These are phyloP conservation scores for Lampropteryx suffumata DNA, from an alignment of 2,888 invertebrate genomes.

Conservation along the genomic window DNA sequence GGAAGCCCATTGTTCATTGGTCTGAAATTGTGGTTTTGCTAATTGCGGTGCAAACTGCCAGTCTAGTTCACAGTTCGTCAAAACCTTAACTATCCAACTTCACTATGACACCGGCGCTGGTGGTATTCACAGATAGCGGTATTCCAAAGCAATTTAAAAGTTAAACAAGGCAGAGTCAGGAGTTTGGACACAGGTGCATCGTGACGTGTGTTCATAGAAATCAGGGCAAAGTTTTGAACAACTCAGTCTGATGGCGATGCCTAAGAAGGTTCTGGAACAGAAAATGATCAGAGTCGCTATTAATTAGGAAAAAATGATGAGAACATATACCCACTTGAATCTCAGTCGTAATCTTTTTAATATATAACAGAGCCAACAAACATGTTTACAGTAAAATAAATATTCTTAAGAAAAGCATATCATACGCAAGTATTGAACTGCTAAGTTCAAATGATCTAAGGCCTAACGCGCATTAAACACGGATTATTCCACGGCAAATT, in stretches of 20 bases:
- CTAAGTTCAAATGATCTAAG: too few relatives aligned
- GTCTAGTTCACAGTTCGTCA: slow-evolving; percentile 21
- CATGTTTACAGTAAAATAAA: too few relatives aligned
- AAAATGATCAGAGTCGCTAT: background rate
- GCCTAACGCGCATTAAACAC: too few relatives aligned
- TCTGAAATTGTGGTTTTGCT: slow-evolving; percentile 3
- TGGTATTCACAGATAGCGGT: slow-evolving; percentile 23
- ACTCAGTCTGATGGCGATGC: slow-evolving; percentile 40
- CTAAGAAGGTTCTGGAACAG: slow-evolving; percentile 36
- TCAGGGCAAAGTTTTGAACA: slow-evolving; percentile 48
- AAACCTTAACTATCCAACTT: slow-evolving; percentile 43
- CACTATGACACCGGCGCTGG: slow-evolving; percentile 10
- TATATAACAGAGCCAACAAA: too few relatives aligned
- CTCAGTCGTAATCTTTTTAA: too few relatives aligned
- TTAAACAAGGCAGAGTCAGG: slow-evolving; percentile 34
- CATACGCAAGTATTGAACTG: too few relatives aligned
- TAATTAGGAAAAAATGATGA: background rate
- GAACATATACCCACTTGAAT: too few relatives aligned
- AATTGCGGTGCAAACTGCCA: slow-evolving; percentile 7
- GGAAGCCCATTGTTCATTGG: too few relatives aligned
- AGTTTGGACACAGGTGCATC: slow-evolving; percentile 46
- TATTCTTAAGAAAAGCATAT: too few relatives aligned
- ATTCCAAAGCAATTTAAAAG: slow-evolving; percentile 45
- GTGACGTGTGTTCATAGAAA: slow-evolving; percentile 47
- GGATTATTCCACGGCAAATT: too few relatives aligned